These are phyloP conservation scores for Brachionus rotundiformis DNA, from an alignment of 1,140 invertebrate species.

Conservation along the genomic window DNA sequence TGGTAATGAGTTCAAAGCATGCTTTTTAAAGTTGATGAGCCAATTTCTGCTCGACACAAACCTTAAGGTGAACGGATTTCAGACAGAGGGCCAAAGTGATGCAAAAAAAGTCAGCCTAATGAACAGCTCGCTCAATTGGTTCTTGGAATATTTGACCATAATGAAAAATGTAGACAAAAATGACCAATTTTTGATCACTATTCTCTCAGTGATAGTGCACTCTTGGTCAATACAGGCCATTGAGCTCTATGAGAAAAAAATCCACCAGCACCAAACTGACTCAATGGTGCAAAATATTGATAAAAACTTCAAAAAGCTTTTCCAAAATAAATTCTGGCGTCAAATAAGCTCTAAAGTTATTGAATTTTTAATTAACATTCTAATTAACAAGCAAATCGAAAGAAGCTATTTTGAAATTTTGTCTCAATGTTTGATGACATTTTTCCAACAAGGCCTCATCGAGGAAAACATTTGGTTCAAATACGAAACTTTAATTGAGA, in stretches of 20 bases:
- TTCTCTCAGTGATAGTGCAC: not conserved
- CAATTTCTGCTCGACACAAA: conserved; percentile 10
- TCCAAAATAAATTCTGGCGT: not conserved
- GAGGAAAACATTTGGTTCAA: conserved; percentile 20
- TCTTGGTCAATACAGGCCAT: not conserved
- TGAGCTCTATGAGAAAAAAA: not conserved
- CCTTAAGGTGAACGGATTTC: not conserved
- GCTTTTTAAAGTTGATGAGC: not conserved
- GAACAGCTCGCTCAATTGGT: conserved; percentile 24
- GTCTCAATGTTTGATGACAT: not conserved
- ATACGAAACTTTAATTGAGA: conserved; percentile 8
- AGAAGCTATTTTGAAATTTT: not conserved
- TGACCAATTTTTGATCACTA: not conserved
- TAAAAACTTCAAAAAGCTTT: not conserved
- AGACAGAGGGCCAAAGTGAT: not conserved
- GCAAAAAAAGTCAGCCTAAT: not conserved
- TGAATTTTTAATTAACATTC: conserved; percentile 2
- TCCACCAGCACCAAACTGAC: not conserved
- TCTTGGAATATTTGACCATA: not conserved
- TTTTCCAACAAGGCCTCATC: not conserved
- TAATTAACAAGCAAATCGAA: not conserved
- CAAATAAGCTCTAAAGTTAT: conserved; percentile 15
- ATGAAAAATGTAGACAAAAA: not conserved
- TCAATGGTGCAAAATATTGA: not conserved
- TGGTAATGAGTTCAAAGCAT: not conserved